phyloP scores from a whole-genome alignment of 1,140 invertebrate species.

The Watersipora subatra region DNA sequence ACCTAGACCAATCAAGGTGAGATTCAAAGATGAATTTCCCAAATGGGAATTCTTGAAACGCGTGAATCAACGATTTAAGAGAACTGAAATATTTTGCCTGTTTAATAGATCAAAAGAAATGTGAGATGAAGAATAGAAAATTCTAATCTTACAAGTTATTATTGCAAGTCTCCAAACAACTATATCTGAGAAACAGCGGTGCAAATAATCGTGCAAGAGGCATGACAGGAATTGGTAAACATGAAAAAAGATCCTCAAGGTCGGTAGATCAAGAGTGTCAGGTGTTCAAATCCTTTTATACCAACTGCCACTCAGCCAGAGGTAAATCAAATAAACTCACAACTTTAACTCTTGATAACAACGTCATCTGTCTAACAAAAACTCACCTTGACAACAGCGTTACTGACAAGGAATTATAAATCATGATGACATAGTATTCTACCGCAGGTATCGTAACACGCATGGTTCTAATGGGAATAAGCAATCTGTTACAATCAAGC shows the following conservation, averaged over 20 bases:
- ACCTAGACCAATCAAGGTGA: not conserved
- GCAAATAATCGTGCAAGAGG: not conserved
- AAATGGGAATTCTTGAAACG: not conserved
- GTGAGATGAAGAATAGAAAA: not conserved
- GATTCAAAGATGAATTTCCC: not conserved
- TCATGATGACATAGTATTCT: not conserved
- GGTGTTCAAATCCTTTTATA: not conserved
- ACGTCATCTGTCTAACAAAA: not conserved
- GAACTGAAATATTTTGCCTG: too few relatives aligned
- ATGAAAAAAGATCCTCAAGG: not conserved
- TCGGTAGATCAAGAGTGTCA: not conserved
- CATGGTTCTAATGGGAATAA: too few relatives aligned
- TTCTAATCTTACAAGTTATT: not conserved
- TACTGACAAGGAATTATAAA: not conserved
- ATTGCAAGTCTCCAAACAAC: not conserved
- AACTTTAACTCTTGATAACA: not conserved
- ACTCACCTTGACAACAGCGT: not conserved
- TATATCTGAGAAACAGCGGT: not conserved
- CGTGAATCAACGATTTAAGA: not conserved
- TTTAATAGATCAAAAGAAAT: not conserved
- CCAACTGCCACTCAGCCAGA: not conserved
- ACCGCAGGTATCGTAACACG: too few relatives aligned
- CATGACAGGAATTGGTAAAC: not conserved
- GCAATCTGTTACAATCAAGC: too few relatives aligned
- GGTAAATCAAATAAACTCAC: not conserved